Conservation (phyloP, 2,888 invertebrate genomes). For the Eupithecia pulchellata region DNA sequence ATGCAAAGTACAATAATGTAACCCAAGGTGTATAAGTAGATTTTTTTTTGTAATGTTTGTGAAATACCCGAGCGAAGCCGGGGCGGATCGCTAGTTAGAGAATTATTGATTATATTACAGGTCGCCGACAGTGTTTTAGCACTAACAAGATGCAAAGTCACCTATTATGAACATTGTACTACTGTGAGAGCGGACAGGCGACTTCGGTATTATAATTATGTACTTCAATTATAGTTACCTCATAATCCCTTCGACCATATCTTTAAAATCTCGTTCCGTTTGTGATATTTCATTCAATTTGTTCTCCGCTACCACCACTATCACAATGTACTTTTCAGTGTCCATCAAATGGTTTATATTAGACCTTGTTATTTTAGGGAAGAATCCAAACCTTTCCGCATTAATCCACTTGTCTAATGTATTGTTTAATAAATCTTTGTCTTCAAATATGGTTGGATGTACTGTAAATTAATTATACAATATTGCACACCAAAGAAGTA, state of each 20-base stretch:
- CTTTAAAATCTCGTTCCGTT: constrained; percentile 92
- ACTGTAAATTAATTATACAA: constrained; percentile 59
- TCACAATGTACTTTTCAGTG: constrained; percentile 94
- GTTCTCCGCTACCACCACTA: constrained; percentile 95
- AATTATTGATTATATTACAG: too few species aligned
- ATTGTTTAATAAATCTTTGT: constrained; percentile 82
- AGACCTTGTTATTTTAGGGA: constrained; percentile 93
- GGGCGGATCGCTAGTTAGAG: too few species aligned
- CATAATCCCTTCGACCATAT: constrained; percentile 93
- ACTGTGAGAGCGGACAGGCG: too few species aligned
- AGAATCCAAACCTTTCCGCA: constrained; percentile 94
- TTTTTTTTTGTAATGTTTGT: too few species aligned
- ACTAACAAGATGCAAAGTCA: too few species aligned
- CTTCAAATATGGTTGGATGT: constrained; percentile 57
- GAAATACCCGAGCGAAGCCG: too few species aligned
- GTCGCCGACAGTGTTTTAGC: too few species aligned
- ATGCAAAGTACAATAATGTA: too few species aligned
- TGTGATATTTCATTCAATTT: constrained; percentile 92
- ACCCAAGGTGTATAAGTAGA: too few species aligned
- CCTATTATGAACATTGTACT: too few species aligned
- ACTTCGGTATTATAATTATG: neutral
- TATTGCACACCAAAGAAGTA: too few species aligned
- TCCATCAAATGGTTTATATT: constrained; percentile 93
- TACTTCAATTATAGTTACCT: constrained; percentile 60
- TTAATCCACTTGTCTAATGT: constrained; percentile 95